Conservation (phyloP, 2,888 invertebrate genomes). For the Homarus gammarus region DNA sequence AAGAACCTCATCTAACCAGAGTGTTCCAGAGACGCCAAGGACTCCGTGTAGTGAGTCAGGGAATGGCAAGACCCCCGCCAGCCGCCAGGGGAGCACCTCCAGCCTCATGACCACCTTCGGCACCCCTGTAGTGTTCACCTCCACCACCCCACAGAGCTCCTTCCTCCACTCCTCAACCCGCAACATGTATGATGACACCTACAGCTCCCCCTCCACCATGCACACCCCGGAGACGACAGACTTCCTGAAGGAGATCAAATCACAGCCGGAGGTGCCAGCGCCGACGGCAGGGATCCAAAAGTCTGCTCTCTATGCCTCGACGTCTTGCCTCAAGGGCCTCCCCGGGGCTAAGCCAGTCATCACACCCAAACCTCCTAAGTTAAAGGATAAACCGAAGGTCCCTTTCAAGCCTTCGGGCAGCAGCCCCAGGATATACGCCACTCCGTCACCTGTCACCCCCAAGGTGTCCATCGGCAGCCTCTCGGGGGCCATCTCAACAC, state of each 20-base stretch:
- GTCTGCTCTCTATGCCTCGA: slow-evolving; percentile 66
- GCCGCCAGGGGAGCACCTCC: slow-evolving; percentile 53
- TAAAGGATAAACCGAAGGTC: slow-evolving; percentile 77
- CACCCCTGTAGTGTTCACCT: slow-evolving; percentile 43
- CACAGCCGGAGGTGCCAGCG: slow-evolving; percentile 32
- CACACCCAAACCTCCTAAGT: slow-evolving; percentile 76
- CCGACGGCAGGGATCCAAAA: slow-evolving; percentile 74
- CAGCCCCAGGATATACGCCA: slow-evolving; percentile 57
- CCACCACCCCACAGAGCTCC: slow-evolving; percentile 34
- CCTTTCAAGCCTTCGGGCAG: slow-evolving; percentile 77
- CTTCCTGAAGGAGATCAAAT: slow-evolving; percentile 67
- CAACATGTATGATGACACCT: slow-evolving; percentile 47
- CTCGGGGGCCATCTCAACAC: slow-evolving; percentile 44
- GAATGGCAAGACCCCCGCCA: slow-evolving; percentile 46
- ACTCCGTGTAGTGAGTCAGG: not conserved
- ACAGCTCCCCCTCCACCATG: slow-evolving; percentile 35
- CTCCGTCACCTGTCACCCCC: slow-evolving; percentile 43
- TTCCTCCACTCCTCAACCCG: slow-evolving; percentile 53
- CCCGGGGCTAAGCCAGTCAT: slow-evolving; percentile 67
- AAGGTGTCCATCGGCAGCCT: slow-evolving; percentile 17
- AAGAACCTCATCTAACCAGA: not conserved
- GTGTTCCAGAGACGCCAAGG: not conserved
- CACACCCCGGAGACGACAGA: slow-evolving; percentile 56
- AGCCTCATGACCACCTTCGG: slow-evolving; percentile 70
- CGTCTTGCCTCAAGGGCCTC: slow-evolving; percentile 69